Percentiles rank a stretch among this genome's conserved stretches.
Conservation (phyloP, 2,888 invertebrate genomes). For the Nemotelus nigrinus region DNA sequence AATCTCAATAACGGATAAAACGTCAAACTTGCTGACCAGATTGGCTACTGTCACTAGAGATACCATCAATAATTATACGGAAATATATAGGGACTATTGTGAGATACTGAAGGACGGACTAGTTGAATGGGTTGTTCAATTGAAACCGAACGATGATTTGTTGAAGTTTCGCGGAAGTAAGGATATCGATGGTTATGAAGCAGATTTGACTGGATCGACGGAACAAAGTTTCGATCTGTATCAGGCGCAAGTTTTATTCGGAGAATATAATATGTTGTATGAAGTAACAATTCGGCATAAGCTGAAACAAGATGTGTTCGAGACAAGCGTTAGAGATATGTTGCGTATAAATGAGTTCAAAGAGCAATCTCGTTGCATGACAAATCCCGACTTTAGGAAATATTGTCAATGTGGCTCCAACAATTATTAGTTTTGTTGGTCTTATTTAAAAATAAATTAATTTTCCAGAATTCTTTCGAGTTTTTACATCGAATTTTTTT, state of each 20-base stretch:
- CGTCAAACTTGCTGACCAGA: too few relatives aligned
- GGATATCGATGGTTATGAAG: too few relatives aligned
- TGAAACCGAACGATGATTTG: background rate
- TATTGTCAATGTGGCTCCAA: background rate
- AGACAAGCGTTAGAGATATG: background rate
- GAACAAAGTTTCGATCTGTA: background rate
- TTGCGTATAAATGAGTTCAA: background rate
- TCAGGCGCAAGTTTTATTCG: slow-evolving; percentile 13
- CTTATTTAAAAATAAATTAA: too few relatives aligned
- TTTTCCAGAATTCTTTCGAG: too few relatives aligned
- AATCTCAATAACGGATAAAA: background rate
- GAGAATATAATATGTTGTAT: slow-evolving; percentile 8
- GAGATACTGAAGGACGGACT: background rate
- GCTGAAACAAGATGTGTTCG: background rate
- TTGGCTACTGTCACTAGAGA: background rate
- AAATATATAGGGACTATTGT: background rate
- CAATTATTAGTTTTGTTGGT: background rate
- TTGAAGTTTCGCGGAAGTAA: background rate
- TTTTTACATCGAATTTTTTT: too few relatives aligned
- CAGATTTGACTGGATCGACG: too few relatives aligned
- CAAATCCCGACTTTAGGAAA: background rate
- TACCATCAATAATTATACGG: background rate
- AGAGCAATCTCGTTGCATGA: background rate
- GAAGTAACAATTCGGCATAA: background rate
- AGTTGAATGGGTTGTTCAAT: background rate